A percentile compares a stretch with the other conserved stretches of the same genome.
phyloP scores from a whole-genome alignment of 2,888 invertebrate genomes.

The Drosophila kokeensis region DNA sequence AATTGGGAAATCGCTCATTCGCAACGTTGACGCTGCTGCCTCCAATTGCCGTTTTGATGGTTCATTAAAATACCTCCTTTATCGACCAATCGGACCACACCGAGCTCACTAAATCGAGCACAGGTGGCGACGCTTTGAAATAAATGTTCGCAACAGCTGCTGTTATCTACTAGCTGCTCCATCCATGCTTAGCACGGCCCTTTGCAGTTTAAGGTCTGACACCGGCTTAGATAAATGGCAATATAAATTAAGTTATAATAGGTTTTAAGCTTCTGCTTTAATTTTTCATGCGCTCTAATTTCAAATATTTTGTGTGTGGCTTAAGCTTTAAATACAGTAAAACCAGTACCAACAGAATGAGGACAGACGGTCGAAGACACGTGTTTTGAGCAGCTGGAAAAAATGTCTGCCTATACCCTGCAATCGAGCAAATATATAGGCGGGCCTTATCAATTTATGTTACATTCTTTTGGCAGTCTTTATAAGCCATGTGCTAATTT shows the following conservation, averaged over 20 bases:
- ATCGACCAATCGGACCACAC: conserved; percentile 30
- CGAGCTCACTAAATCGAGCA: conserved; percentile 47
- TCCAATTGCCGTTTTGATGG: conserved; percentile 70
- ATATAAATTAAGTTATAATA: conserved; percentile 48
- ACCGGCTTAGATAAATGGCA: conserved; percentile 51
- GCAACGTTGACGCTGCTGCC: conserved; percentile 63
- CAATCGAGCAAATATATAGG: not conserved
- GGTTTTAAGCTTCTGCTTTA: conserved; percentile 15
- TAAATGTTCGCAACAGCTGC: conserved; percentile 39
- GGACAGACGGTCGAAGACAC: conserved; percentile 25
- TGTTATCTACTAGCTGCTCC: not conserved
- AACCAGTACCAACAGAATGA: conserved; percentile 30
- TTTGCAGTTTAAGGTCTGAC: conserved; percentile 35
- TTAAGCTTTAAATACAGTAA: conserved; percentile 19
- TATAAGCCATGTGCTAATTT: not conserved
- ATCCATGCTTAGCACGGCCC: not conserved
- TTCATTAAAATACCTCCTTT: conserved; percentile 66
- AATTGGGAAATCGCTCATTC: conserved; percentile 67
- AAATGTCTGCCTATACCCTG: conserved; percentile 9
- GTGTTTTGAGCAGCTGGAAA: conserved; percentile 6
- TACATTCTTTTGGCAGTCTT: not conserved
- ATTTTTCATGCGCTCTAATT: conserved; percentile 45
- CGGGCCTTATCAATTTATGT: not conserved
- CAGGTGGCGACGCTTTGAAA: conserved; percentile 55
- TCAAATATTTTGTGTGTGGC: conserved; percentile 23